phyloP scores from a whole-genome alignment of 2,113 vertebrate species.

The Indicator indicator region DNA sequence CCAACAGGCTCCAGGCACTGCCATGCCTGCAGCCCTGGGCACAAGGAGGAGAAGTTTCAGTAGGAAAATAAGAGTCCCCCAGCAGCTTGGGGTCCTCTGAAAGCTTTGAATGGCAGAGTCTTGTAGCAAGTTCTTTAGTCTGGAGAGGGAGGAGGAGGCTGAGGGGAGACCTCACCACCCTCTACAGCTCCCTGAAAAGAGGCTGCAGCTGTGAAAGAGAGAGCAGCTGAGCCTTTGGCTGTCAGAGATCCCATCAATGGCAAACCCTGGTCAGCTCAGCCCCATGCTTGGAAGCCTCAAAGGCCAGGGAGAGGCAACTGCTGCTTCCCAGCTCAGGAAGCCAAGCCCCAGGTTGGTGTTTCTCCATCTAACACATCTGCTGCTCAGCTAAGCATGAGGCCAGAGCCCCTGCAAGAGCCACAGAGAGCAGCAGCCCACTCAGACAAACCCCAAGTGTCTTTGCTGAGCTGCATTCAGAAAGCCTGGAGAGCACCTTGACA shows the following conservation, averaged over 20 bases:
- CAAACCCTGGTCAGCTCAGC: not conserved
- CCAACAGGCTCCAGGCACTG: not conserved
- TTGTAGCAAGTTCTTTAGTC: not conserved
- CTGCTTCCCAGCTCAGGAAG: not conserved
- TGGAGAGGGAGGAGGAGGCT: too few species aligned
- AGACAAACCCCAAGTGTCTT: not conserved
- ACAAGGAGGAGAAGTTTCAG: not conserved
- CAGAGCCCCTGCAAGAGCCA: slow-evolving; percentile 23
- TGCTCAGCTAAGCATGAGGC: slow-evolving; percentile 32
- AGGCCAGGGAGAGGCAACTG: not conserved
- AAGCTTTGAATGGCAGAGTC: not conserved
- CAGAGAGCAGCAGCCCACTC: slow-evolving; percentile 41
- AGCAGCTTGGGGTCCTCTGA: not conserved
- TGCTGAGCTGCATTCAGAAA: not conserved
- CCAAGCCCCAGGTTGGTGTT: not conserved
- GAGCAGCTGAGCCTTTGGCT: not conserved
- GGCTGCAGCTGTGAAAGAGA: not conserved
- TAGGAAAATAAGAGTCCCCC: not conserved
- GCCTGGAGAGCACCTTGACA: not conserved
- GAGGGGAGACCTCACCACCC: too few species aligned
- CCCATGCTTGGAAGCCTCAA: not conserved
- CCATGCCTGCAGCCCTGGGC: not conserved
- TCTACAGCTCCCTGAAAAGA: too few species aligned
- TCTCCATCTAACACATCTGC: not conserved
- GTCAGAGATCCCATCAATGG: not conserved